Conservation (phyloP, 2,888 invertebrate genomes). For the Ephialtes manifestator region DNA sequence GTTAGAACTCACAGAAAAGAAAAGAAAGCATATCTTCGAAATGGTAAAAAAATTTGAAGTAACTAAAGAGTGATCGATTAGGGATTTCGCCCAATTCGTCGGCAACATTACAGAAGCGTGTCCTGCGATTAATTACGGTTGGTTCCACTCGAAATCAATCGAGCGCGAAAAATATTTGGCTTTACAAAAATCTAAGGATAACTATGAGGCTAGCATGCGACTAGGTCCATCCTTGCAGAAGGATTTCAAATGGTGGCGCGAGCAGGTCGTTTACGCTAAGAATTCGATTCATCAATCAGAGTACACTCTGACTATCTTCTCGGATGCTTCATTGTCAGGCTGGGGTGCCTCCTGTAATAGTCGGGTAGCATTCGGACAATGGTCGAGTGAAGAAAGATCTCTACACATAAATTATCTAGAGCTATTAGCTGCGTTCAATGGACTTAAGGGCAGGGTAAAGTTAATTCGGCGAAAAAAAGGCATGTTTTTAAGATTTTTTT, state of each 20-base stretch:
- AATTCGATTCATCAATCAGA: conserved; percentile 21
- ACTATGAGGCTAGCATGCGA: background rate
- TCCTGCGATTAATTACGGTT: conserved; percentile 30
- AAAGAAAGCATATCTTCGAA: conserved; percentile 17
- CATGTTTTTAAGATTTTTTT: too few species aligned
- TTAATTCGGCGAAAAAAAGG: too few species aligned
- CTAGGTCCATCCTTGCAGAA: background rate
- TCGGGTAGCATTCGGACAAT: conserved; percentile 15
- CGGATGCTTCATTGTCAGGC: conserved; percentile 39
- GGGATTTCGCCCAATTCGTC: too few species aligned
- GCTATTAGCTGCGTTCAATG: conserved; percentile 30
- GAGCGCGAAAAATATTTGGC: conserved; percentile 5
- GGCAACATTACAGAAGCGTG: too few species aligned
- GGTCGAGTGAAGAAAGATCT: conserved; percentile 10
- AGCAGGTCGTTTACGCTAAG: background rate
- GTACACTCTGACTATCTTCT: conserved; percentile 25
- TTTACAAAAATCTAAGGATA: background rate
- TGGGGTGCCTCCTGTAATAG: conserved; percentile 41
- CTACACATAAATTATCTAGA: conserved; percentile 32
- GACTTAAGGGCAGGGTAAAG: too few species aligned
- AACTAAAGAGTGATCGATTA: too few species aligned
- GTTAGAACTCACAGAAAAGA: conserved; percentile 5
- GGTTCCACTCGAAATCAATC: background rate
- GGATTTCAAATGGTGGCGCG: background rate
- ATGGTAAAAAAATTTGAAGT: too few species aligned